Base-by-base conservation (phyloP, 2,888 invertebrate species). In the Lamproptera curius region DNA sequence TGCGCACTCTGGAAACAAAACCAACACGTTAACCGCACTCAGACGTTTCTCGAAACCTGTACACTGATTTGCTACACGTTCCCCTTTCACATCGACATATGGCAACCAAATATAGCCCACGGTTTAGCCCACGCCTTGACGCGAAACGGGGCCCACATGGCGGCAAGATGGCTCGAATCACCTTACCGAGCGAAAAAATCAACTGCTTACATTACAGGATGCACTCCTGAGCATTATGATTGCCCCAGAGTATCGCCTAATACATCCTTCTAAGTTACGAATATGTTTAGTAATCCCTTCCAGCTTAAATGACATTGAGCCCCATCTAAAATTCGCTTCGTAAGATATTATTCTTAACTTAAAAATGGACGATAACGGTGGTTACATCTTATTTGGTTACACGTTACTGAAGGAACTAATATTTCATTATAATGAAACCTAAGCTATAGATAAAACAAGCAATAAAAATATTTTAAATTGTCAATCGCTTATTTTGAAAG, bases 121-220 rank as follows among this genome's bases (percentile, higher is more conserved):
- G 53, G 17, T 57, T 60, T 64, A 63, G 63, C 65, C 65, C 64
- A 65, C 65, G 68, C 67, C 70, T 62, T 68, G 67, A 65, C 64
- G 62, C 63, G 58, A 63, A 61, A 62, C 70, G 71, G 63, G 56
- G 62, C 68, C 81, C 84, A 85, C 73, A 85, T 85, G 85, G 77
- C 80, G 61, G 73, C 86, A 87, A 85, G 71, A 84, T 86, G 86
- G 71, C 61, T 67, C 53, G 68, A 65, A 62, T 80, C 77, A 75
- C 66, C 77, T 80, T 79, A 72, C 79, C 67, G 71, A 73, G 76
- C 74, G 80, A 85, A 85, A 87, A 81, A 78, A 65, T 54, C 57
- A 61, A 67, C 77, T 71, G 80, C 84, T 87, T 81, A 67, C 61
- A 68, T 87, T 86, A 87, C 86, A 86, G 86, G 86, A 86, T 84